phyloP scores from a whole-genome alignment of 2,797 vertebrate genomes.

The Pelodytes ibericus region DNA sequence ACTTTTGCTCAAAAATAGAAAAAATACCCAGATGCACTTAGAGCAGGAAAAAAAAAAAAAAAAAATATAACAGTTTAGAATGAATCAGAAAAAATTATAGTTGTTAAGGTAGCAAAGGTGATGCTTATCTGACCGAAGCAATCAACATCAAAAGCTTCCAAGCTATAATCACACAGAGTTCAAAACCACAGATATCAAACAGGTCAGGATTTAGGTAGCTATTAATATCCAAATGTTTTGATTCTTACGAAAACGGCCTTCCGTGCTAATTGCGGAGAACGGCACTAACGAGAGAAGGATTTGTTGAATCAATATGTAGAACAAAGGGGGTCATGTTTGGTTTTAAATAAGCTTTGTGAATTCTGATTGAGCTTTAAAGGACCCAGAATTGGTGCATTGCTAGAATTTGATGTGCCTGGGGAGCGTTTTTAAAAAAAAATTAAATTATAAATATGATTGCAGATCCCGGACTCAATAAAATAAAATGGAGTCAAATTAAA shows the following conservation, averaged over 20 bases:
- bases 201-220: background rate
- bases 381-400: no score
- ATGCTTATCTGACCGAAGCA: constrained; percentile 32
- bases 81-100: constrained; percentile 33
- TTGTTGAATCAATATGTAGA: constrained; percentile 8
- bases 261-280: background rate
- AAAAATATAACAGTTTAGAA: constrained; percentile 26
- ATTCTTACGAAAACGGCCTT: background rate
- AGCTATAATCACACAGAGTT: constrained; percentile 2
- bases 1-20: constrained; percentile 17
- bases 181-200: background rate
- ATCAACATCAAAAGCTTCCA: constrained; percentile 15
- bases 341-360: no score
- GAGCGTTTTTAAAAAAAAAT: no score
- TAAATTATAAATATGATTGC: no score
- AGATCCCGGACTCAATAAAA: no score
- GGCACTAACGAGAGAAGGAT: background rate
- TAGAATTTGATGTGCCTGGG: no score
- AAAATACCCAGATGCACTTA: constrained; percentile 29
- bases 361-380: no score
- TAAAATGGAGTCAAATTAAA: no score
- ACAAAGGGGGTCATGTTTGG: constrained; percentile 10
- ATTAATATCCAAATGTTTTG: constrained; percentile 20
- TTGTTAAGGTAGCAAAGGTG: constrained; percentile 42
- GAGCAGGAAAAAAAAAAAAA: constrained; percentile 30